A percentile compares a stretch with the other conserved stretches of the same genome.
Evolutionary conservation across 2,797 vertebrate genomes (phyloP).

Genomic region (Acropternis orthonyx): DNA sequence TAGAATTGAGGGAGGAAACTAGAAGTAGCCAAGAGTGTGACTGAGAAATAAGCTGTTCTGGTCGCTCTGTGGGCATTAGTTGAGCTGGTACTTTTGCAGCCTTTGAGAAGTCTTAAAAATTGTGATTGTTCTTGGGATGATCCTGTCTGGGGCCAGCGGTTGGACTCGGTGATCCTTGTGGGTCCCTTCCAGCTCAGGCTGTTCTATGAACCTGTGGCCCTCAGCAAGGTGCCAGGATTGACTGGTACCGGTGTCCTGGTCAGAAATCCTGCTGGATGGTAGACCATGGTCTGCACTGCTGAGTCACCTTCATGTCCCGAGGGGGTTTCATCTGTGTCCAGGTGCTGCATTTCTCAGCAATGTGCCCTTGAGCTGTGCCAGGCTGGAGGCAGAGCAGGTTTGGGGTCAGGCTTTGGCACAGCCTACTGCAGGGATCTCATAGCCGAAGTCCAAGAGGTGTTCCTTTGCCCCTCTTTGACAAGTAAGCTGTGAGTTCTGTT

Average conservation of each 20-base stretch:
- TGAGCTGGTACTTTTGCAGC: neutral
- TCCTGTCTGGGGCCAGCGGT: neutral
- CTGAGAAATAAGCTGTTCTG: neutral
- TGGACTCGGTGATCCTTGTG: neutral
- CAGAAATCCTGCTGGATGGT: neutral
- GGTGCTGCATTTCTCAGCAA: accelerated
- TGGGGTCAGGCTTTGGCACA: too few species aligned
- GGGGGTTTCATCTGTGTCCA: neutral
- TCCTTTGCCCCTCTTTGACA: neutral
- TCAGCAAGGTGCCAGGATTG: neutral
- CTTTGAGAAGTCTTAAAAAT: neutral
- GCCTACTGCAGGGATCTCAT: neutral
- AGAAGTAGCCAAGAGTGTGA: neutral
- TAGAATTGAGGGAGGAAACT: neutral
- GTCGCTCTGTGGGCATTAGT: too few species aligned
- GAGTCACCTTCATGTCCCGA: too few species aligned
- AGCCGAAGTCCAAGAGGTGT: neutral
- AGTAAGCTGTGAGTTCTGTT: neutral
- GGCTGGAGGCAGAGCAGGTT: neutral
- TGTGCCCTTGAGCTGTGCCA: accelerated
- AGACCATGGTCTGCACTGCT: neutral
- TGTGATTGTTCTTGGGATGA: neutral
- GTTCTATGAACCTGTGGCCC: neutral
- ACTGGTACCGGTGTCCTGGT: accelerated
- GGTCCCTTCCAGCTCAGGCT: neutral